A percentile compares a stretch with the other conserved stretches of the same genome.
Conservation (phyloP, 2,888 invertebrate species). For the Bedellia somnulentella region DNA sequence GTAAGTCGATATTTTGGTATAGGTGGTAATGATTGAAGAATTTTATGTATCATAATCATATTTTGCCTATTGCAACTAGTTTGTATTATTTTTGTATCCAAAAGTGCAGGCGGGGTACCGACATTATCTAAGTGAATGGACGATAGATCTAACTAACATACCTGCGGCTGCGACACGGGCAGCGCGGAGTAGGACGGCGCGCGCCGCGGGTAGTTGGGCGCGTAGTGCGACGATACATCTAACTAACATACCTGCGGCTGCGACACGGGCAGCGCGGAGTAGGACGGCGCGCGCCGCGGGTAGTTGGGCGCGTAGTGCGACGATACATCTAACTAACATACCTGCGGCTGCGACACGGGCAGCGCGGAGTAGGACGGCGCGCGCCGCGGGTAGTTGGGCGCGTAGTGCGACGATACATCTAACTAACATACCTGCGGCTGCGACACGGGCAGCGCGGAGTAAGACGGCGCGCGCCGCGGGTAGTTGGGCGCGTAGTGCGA, state of each 20-base stretch:
- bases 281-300: constrained; percentile 80
- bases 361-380: constrained; percentile 86
- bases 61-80: no score
- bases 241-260: constrained; percentile 83
- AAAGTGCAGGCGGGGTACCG: no score
- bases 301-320: constrained; percentile 96
- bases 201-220: constrained; percentile 86
- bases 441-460: constrained; percentile 93
- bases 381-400: constrained; percentile 86
- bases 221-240: constrained; percentile 89
- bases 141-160: no score
- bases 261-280: constrained; percentile 93
- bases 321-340: no score
- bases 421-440: constrained; percentile 94
- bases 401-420: constrained; percentile 96
- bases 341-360: constrained; percentile 52
- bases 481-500: constrained; percentile 96
- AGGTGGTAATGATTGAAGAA: no score
- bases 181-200: constrained; percentile 86
- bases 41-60: no score
- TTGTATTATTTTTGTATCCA: no score
- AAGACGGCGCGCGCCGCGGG: constrained; percentile 79
- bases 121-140: no score
- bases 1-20: no score
- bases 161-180: constrained; percentile 52